Evolutionary conservation across 2,888 invertebrate species (phyloP).

Genomic region (Argynnis bischoffii): DNA sequence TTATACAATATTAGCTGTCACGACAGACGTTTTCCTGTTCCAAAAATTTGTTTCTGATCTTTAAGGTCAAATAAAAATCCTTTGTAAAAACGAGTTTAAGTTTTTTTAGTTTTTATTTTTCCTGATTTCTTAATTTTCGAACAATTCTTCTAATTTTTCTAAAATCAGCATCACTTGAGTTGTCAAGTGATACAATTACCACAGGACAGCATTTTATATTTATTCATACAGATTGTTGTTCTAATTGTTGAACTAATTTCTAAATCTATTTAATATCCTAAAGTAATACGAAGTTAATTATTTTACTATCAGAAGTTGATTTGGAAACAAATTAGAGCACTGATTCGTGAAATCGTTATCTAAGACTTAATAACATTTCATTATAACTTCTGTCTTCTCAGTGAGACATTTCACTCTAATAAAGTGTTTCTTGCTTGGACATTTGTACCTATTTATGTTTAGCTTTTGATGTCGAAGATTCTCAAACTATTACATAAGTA

Average conservation of each 20-base stretch:
- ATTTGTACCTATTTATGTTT: neutral
- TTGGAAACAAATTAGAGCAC: constrained; percentile 5
- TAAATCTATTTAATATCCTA: neutral
- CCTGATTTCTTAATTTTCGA: too few species aligned
- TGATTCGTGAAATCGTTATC: neutral
- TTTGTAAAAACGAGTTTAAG: too few species aligned
- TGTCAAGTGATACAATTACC: too few species aligned
- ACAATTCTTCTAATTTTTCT: too few species aligned
- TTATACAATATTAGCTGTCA: too few species aligned
- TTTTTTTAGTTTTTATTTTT: too few species aligned
- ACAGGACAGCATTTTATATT: too few species aligned
- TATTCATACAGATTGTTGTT: neutral
- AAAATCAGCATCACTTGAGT: too few species aligned
- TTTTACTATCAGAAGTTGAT: constrained; percentile 11
- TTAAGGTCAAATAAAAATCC: too few species aligned
- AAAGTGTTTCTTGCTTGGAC: neutral
- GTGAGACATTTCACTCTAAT: neutral
- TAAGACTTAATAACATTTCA: neutral
- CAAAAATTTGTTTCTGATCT: too few species aligned
- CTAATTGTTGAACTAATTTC: constrained; percentile 7
- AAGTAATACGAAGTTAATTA: constrained; percentile 1
- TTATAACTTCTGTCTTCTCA: neutral
- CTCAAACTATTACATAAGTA: constrained; percentile 9
- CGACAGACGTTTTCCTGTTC: too few species aligned
- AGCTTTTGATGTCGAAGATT: constrained; percentile 4